Percentiles rank a stretch among this genome's conserved stretches.
phyloP scores from a whole-genome alignment of 1,140 invertebrate species.

The Trigoniulus corallinus region DNA sequence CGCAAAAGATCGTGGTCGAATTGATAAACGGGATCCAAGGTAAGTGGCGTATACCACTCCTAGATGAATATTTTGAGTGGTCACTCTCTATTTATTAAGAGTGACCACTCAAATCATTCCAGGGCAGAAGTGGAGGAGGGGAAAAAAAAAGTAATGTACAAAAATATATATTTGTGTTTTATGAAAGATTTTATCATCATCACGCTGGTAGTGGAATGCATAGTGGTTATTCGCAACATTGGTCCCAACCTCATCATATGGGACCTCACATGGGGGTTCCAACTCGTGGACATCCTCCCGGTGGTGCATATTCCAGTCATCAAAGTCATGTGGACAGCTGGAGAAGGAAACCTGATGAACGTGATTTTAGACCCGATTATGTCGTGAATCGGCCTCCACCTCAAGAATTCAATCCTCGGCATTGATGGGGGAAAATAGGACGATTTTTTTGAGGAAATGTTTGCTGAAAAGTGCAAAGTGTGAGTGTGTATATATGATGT shows the following conservation, averaged over 20 bases:
- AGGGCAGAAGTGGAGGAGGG: too few relatives aligned
- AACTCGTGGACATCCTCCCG: background rate
- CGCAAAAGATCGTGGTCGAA: background rate
- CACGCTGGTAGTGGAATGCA: background rate
- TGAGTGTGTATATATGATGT: too few relatives aligned
- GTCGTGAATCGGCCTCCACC: too few relatives aligned
- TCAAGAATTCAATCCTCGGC: too few relatives aligned
- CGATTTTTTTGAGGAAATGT: too few relatives aligned
- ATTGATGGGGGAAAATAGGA: too few relatives aligned
- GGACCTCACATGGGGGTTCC: background rate
- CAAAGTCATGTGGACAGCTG: slow-evolving; percentile 12
- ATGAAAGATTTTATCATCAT: background rate
- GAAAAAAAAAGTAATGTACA: too few relatives aligned
- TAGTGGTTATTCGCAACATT: background rate
- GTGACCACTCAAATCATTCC: background rate
- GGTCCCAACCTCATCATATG: background rate
- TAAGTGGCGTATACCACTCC: background rate
- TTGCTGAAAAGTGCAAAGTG: too few relatives aligned
- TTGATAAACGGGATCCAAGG: slow-evolving; percentile 8
- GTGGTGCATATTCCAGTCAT: background rate
- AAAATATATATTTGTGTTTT: background rate
- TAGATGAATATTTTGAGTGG: background rate
- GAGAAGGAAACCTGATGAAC: slow-evolving; percentile 7
- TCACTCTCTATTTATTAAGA: background rate
- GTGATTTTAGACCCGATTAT: too few relatives aligned